These are phyloP conservation scores for Charadrius vociferus DNA, from an alignment of 2,113 vertebrate species.

Conservation along the genomic window DNA sequence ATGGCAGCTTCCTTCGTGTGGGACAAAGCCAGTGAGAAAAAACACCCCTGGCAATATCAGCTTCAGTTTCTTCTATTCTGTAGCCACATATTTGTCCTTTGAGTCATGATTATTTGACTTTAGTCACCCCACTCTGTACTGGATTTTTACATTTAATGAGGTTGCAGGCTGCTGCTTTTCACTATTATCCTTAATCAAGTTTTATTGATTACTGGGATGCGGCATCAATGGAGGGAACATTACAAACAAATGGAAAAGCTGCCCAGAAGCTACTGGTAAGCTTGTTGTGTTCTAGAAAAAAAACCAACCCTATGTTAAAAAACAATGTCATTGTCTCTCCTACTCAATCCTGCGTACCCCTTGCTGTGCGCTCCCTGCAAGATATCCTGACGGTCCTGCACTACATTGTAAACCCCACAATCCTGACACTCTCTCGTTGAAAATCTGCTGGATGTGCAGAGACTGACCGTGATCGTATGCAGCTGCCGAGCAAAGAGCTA, in stretches of 20 bases:
- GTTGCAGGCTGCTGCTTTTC: constrained; percentile 42
- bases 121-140: background rate
- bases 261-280: background rate
- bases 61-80: background rate
- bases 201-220: constrained; percentile 3
- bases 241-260: constrained; percentile 36
- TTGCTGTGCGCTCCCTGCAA: background rate
- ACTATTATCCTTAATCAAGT: constrained; percentile 20
- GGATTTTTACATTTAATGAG: constrained; percentile 31
- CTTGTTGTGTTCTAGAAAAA: background rate
- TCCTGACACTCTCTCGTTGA: background rate
- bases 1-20: background rate
- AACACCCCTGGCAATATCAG: background rate
- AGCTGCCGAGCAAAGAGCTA: background rate
- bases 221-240: background rate
- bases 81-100: background rate
- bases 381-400: background rate
- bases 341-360: background rate
- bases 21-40: background rate
- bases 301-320: background rate
- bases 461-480: rapidly evolving
- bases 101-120: background rate
- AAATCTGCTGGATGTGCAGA: background rate
- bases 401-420: rapidly evolving
- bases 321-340: background rate